Percentiles rank a stretch among this genome's conserved stretches.
Conservation (phyloP, 2,888 invertebrate species). For the Epiblema foenella region DNA sequence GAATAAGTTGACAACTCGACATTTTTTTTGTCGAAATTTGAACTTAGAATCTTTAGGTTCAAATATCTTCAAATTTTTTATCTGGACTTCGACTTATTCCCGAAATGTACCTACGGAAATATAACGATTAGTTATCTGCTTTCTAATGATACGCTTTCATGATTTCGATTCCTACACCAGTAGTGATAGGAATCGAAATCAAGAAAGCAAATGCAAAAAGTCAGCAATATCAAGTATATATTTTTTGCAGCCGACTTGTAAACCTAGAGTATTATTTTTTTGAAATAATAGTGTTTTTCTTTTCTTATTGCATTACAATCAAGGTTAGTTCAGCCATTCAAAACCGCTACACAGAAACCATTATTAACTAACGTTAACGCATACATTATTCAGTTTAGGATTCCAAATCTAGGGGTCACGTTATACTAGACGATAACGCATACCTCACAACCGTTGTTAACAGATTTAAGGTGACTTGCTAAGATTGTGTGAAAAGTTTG, state of each 20-base stretch:
- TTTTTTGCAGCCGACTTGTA: neutral
- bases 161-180: neutral
- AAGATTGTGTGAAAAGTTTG: too few species aligned
- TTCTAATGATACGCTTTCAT: neutral
- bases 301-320: neutral
- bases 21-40: too few species aligned
- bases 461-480: neutral
- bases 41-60: too few species aligned
- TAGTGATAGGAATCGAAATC: too few species aligned
- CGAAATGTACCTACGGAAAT: too few species aligned
- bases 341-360: neutral
- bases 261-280: neutral
- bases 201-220: too few species aligned
- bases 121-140: neutral
- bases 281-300: neutral
- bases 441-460: neutral
- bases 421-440: neutral
- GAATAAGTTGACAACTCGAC: too few species aligned
- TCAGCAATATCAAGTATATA: neutral
- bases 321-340: neutral
- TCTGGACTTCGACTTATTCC: too few species aligned
- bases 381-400: neutral
- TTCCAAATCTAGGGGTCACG: neutral
- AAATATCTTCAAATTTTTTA: too few species aligned
- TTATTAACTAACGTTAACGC: neutral